These are phyloP conservation scores for Xestia rhomboidea DNA, from an alignment of 2,888 invertebrate species.

Conservation along the genomic window DNA sequence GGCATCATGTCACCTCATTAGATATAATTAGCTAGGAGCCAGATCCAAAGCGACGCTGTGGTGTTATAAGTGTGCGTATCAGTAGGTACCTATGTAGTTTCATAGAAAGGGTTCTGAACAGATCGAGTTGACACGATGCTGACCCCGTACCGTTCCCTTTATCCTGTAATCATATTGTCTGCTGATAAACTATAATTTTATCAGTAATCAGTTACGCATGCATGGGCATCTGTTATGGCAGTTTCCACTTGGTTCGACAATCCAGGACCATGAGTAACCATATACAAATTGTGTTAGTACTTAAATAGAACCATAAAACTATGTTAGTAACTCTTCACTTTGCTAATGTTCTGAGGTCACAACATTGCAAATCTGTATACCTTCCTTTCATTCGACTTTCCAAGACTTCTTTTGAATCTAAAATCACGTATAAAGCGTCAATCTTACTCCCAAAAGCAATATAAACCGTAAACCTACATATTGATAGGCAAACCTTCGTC, in stretches of 20 bases:
- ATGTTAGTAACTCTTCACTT: neutral
- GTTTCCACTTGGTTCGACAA: neutral
- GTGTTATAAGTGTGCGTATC: too few species aligned
- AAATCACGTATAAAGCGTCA: neutral
- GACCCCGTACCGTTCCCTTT: neutral
- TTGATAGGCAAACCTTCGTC: conserved; percentile 38
- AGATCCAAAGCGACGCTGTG: too few species aligned
- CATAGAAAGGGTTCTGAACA: neutral
- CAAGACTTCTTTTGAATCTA: neutral
- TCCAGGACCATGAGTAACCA: neutral
- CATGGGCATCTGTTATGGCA: neutral
- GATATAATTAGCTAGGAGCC: neutral
- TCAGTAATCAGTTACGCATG: neutral
- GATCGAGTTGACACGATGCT: neutral
- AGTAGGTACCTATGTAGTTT: neutral
- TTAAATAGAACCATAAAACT: too few species aligned
- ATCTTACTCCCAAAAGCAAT: conserved; percentile 11
- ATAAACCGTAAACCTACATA: conserved; percentile 26
- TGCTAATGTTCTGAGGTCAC: neutral
- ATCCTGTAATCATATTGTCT: neutral
- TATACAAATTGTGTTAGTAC: too few species aligned
- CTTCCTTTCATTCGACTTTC: neutral
- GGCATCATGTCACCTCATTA: neutral
- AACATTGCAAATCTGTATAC: neutral
- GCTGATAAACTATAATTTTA: neutral